phyloP scores from a whole-genome alignment of 1,140 invertebrate species.

The Anadara kagoshimensis region DNA sequence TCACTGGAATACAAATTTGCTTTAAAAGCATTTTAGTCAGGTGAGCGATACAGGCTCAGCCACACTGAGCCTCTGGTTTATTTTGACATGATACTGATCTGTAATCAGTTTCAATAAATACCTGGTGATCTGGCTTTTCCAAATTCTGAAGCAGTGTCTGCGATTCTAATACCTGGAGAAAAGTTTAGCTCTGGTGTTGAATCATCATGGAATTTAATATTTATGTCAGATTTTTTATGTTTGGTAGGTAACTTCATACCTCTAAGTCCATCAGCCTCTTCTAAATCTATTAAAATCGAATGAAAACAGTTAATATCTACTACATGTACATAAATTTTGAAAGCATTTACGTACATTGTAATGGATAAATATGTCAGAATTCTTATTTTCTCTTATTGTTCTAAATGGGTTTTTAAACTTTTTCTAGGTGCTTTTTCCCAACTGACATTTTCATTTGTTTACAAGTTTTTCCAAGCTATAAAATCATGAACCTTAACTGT shows the following conservation, averaged over 20 bases:
- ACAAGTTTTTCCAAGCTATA: too few relatives aligned
- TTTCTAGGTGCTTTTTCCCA: too few relatives aligned
- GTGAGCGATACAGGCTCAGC: too few relatives aligned
- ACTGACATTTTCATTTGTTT: too few relatives aligned
- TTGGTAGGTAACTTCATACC: too few relatives aligned
- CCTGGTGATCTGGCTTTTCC: constrained; percentile 2
- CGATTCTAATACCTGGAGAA: neutral
- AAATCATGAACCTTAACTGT: too few relatives aligned
- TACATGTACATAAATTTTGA: neutral
- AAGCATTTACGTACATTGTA: neutral
- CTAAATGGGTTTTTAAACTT: too few relatives aligned
- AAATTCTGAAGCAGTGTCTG: constrained; percentile 9
- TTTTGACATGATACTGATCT: too few relatives aligned
- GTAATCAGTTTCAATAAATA: neutral
- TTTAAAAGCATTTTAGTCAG: too few relatives aligned
- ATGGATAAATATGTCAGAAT: neutral
- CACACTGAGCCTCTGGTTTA: too few relatives aligned
- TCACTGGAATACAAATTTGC: too few relatives aligned
- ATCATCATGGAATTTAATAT: constrained; percentile 33
- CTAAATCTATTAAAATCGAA: constrained; percentile 16
- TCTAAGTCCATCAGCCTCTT: neutral
- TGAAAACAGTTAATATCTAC: neutral
- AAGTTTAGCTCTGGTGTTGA: neutral
- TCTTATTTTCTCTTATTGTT: neutral
- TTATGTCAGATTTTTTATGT: constrained; percentile 12